phyloP scores from a whole-genome alignment of 2,888 invertebrate species.

The Diaprepes abbreviatus region DNA sequence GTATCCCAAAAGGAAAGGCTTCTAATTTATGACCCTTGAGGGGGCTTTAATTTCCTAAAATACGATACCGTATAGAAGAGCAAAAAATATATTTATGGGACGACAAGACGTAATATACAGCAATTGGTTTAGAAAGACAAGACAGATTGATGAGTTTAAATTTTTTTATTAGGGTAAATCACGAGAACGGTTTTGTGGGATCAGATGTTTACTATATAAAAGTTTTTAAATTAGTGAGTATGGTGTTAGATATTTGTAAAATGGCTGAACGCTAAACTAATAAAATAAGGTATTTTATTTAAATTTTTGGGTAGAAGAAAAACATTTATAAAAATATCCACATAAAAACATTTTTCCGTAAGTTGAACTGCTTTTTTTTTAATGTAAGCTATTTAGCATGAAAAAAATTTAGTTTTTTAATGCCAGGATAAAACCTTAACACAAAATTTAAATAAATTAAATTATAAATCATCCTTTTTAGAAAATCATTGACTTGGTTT shows the following conservation, averaged over 20 bases:
- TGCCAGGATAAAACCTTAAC: too few species aligned
- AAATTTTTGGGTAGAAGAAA: too few species aligned
- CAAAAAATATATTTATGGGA: slow-evolving; percentile 36
- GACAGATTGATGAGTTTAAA: slow-evolving; percentile 46
- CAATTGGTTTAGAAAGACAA: slow-evolving; percentile 39
- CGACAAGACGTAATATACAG: slow-evolving; percentile 42
- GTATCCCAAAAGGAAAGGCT: slow-evolving; percentile 10
- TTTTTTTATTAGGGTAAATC: slow-evolving; percentile 45
- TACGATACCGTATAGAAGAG: slow-evolving; percentile 25
- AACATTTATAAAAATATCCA: too few species aligned
- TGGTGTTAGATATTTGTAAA: too few species aligned
- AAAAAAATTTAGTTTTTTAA: too few species aligned
- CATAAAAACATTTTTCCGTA: too few species aligned
- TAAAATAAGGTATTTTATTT: too few species aligned
- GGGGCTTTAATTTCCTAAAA: slow-evolving; percentile 39
- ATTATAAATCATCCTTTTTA: too few species aligned
- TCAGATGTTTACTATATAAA: slow-evolving; percentile 31
- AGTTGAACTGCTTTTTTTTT: too few species aligned
- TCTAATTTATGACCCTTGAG: slow-evolving; percentile 31
- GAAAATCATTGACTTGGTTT: too few species aligned
- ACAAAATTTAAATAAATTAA: too few species aligned
- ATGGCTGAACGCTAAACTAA: slow-evolving; percentile 27
- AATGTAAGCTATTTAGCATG: too few species aligned
- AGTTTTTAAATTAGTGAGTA: background rate
- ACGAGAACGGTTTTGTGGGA: slow-evolving; percentile 41